These are phyloP conservation scores for Microctonus hyperodae DNA, from an alignment of 2,888 invertebrate genomes.

Conservation along the genomic window DNA sequence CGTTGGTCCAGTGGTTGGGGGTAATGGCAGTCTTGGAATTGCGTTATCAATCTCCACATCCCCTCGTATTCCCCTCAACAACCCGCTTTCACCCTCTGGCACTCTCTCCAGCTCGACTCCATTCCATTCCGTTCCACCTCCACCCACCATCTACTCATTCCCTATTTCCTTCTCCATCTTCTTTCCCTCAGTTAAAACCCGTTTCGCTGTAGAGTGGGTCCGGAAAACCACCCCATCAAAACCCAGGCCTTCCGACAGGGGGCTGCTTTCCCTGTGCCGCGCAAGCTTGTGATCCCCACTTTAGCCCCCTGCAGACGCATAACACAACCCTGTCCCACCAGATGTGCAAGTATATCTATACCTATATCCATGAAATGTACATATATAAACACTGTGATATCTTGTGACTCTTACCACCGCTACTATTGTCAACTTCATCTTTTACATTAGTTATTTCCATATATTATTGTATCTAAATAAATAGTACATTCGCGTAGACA, in stretches of 20 bases:
- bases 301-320: conserved; percentile 34
- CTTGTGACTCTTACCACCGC: conserved; percentile 7
- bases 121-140: conserved; percentile 72
- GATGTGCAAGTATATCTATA: neutral
- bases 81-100: conserved; percentile 47
- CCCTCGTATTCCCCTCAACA: conserved; percentile 47
- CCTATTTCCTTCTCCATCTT: conserved; percentile 58
- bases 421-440: neutral
- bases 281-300: conserved; percentile 40
- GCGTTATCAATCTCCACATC: conserved; percentile 63
- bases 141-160: conserved; percentile 63
- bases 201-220: conserved; percentile 37
- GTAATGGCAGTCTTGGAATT: conserved; percentile 64
- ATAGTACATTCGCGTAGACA: conserved; percentile 33
- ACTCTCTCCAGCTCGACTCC: conserved; percentile 52
- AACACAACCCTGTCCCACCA: conserved; percentile 27
- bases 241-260: conserved; percentile 51
- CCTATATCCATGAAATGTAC: conserved; percentile 24
- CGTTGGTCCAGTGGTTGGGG: conserved; percentile 51
- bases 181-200: conserved; percentile 60
- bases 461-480: no score
- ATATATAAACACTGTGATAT: conserved; percentile 18
- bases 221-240: conserved; percentile 54
- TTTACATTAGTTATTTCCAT: no score
- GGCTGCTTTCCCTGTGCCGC: conserved; percentile 40